Evolutionary conservation across 2,888 invertebrate genomes (phyloP), one percentile per base, ranked within the genome.

Genomic region (Drosophila rubida): DNA sequence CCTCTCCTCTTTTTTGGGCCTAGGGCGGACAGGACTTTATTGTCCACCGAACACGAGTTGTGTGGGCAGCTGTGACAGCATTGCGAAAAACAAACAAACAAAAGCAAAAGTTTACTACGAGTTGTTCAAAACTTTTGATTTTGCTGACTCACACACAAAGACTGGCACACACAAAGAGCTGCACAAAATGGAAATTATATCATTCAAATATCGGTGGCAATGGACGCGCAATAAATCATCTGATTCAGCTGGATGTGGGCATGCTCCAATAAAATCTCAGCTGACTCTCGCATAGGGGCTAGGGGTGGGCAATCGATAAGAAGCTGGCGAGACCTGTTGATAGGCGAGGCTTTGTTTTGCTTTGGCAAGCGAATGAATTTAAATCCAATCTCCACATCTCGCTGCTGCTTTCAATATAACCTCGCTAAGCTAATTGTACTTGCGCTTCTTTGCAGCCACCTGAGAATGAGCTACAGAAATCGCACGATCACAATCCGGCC

Each of bases 401-500:
- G n/a, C n/a, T n/a, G n/a, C n/a, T n/a, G n/a, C n/a, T n/a, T n/a
- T n/a, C n/a, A n/a, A n/a, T n/a, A n/a, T n/a, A n/a, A n/a, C n/a
- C n/a, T n/a, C n/a, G n/a, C n/a, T n/a, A n/a, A n/a, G n/a, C n/a
- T n/a, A n/a, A n/a, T n/a, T n/a, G n/a, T n/a, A n/a, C n/a, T n/a
- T n/a, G n/a, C n/a, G n/a, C n/a, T n/a, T n/a, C n/a, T n/a, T n/a
- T 87, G 68, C 94, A 97, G 97, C 97, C 97, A 89, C 97, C 97
- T 81, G 97, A 98, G 93, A 98, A 98, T 95, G 97, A 97, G 92
- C 94, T 97, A 91, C 96, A 97, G 93, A 97, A 97, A 93, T 91
- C 91, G 53, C 92, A 92, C 72, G 92, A 92, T 72, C 88, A 90
- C 68, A 92, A 90, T 87, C 95, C 95, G 91, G 94, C 94, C 78